A percentile compares a stretch with the other conserved stretches of the same genome.
Evolutionary conservation across 2,888 invertebrate genomes (phyloP).

Genomic region (Chymomyza caudatula): DNA sequence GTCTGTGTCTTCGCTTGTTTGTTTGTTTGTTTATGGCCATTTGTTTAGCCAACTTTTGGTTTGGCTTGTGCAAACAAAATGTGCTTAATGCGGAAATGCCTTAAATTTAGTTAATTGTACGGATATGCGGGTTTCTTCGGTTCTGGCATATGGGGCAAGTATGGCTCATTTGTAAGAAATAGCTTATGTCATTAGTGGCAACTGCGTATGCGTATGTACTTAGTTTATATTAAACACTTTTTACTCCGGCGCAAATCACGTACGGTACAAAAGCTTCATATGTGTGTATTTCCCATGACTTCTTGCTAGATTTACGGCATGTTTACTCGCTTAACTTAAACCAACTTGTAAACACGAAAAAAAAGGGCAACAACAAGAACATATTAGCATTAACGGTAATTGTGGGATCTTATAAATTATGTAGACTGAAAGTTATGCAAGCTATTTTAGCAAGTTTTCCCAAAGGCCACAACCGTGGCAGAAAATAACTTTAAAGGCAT

Average conservation of each 20-base stretch:
- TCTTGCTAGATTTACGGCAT: neutral
- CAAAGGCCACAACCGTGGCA: constrained; percentile 38
- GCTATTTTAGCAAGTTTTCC: constrained; percentile 29
- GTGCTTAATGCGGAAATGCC: constrained; percentile 1
- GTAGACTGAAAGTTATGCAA: constrained; percentile 46
- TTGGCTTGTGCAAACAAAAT: neutral
- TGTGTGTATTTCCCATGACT: neutral
- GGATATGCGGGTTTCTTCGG: neutral
- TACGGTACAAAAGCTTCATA: no score
- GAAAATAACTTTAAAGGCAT: constrained; percentile 22
- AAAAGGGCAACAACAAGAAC: neutral
- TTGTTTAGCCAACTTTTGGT: neutral
- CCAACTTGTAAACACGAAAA: neutral
- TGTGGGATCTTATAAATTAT: constrained; percentile 46
- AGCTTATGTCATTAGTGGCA: neutral
- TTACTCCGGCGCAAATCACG: neutral
- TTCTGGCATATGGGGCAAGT: neutral
- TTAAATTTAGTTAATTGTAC: constrained; percentile 2
- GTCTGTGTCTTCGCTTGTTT: neutral
- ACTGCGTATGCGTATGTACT: neutral
- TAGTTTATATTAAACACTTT: neutral
- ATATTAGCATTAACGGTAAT: constrained; percentile 26
- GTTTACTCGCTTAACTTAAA: neutral
- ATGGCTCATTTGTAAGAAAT: neutral
- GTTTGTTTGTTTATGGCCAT: neutral